Evolutionary conservation across 2,888 invertebrate genomes (phyloP).

Genomic region (Nephrotoma appendiculata): DNA sequence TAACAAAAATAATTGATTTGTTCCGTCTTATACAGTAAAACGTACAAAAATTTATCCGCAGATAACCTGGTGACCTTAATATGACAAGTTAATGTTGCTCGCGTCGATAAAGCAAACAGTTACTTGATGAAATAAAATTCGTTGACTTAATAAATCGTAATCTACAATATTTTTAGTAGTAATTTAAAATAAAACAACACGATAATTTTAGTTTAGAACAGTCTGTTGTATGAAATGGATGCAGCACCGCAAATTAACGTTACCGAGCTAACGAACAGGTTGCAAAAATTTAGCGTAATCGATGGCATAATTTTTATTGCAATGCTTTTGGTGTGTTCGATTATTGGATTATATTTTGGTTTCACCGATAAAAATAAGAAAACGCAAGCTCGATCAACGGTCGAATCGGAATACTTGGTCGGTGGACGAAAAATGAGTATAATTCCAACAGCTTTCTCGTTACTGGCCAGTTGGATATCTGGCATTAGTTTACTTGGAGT

Average conservation of each 20-base stretch:
- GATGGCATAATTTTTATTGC: slow-evolving; percentile 56
- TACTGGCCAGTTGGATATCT: slow-evolving; percentile 44
- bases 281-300: slow-evolving; percentile 41
- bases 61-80: too few species aligned
- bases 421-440: slow-evolving; percentile 60
- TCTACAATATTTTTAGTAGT: too few species aligned
- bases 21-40: too few species aligned
- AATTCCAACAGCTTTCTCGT: slow-evolving; percentile 60
- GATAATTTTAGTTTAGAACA: background rate
- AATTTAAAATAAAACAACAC: background rate
- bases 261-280: background rate
- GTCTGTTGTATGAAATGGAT: background rate
- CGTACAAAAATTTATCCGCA: too few species aligned
- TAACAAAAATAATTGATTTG: too few species aligned
- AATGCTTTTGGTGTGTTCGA: slow-evolving; percentile 53
- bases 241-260: background rate
- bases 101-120: too few species aligned
- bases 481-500: slow-evolving; percentile 35
- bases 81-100: too few species aligned
- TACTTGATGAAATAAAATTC: too few species aligned
- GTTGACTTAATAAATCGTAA: too few species aligned
- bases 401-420: slow-evolving; percentile 47
- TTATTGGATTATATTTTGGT: slow-evolving; percentile 46
- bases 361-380: background rate
- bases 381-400: background rate